Conservation (phyloP, 1,140 invertebrate species). For the Monochamus saltuarius region DNA sequence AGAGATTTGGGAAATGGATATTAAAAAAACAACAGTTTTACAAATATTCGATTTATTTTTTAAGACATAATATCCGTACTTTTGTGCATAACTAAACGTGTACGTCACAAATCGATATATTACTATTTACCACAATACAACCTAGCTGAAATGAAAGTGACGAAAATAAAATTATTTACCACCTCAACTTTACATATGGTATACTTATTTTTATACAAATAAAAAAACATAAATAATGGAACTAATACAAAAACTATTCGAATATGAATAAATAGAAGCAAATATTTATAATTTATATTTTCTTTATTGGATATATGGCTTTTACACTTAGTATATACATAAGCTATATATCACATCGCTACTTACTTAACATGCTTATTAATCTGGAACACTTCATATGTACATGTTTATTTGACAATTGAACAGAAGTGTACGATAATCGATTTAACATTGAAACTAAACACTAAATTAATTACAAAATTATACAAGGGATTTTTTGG, state of each 20-base stretch:
- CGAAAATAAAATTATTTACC: no score
- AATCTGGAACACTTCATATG: slow-evolving; percentile 24
- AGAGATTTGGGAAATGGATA: background rate
- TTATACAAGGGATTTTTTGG: slow-evolving; percentile 18
- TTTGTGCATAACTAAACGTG: background rate
- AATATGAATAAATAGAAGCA: background rate
- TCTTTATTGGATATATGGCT: slow-evolving; percentile 22
- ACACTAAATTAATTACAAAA: slow-evolving; percentile 4
- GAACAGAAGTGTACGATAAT: background rate
- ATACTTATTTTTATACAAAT: no score
- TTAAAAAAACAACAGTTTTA: background rate
- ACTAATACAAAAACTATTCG: slow-evolving; percentile 4
- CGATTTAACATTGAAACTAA: slow-evolving; percentile 7
- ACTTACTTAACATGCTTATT: slow-evolving; percentile 32
- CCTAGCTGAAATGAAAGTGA: no score
- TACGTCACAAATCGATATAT: background rate
- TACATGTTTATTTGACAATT: slow-evolving; percentile 9
- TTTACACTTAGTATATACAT: slow-evolving; percentile 36
- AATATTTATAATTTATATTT: no score
- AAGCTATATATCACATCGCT: slow-evolving; percentile 43
- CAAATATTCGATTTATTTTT: slow-evolving; percentile 5
- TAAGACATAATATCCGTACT: background rate
- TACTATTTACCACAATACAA: background rate
- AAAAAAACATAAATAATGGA: no score
- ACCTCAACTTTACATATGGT: no score